phyloP scores from a whole-genome alignment of 2,797 vertebrate genomes.

The Amniataba percoides region DNA sequence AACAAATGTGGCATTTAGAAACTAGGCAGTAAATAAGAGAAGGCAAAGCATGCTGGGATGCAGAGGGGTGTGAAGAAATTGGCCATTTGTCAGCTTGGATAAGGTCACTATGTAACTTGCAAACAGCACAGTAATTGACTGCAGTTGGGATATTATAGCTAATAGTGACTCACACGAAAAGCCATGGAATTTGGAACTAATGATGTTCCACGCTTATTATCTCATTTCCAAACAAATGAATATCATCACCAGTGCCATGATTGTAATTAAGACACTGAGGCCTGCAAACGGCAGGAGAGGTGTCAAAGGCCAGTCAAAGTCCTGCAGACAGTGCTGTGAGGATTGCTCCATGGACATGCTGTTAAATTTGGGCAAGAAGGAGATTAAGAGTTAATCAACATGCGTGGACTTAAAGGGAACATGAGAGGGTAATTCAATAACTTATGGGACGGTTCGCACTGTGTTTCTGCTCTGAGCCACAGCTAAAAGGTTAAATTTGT shows the following conservation, averaged over 20 bases:
- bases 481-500: slow-evolving; percentile 35
- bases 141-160: slow-evolving; percentile 50
- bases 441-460: slow-evolving; percentile 33
- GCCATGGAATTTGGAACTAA: slow-evolving; percentile 42
- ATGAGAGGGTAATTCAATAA: slow-evolving; percentile 28
- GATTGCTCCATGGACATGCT: neutral
- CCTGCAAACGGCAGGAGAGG: slow-evolving; percentile 20
- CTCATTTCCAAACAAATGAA: slow-evolving; percentile 59
- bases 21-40: slow-evolving; percentile 74
- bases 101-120: slow-evolving; percentile 79
- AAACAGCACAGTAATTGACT: slow-evolving; percentile 73
- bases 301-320: slow-evolving; percentile 37
- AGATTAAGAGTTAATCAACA: slow-evolving; percentile 53
- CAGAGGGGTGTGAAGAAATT: slow-evolving; percentile 72
- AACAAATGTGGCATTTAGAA: slow-evolving; percentile 83
- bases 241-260: slow-evolving; percentile 37
- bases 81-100: slow-evolving; percentile 81
- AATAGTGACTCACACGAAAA: slow-evolving; percentile 46
- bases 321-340: slow-evolving; percentile 12
- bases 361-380: slow-evolving; percentile 20
- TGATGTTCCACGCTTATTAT: slow-evolving; percentile 56
- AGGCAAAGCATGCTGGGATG: slow-evolving; percentile 61
- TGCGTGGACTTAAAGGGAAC: slow-evolving; percentile 31
- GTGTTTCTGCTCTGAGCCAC: slow-evolving; percentile 27
- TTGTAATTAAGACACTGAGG: slow-evolving; percentile 42